phyloP scores from a whole-genome alignment of 2,888 invertebrate species.

The Phyllotreta cruciferae region DNA sequence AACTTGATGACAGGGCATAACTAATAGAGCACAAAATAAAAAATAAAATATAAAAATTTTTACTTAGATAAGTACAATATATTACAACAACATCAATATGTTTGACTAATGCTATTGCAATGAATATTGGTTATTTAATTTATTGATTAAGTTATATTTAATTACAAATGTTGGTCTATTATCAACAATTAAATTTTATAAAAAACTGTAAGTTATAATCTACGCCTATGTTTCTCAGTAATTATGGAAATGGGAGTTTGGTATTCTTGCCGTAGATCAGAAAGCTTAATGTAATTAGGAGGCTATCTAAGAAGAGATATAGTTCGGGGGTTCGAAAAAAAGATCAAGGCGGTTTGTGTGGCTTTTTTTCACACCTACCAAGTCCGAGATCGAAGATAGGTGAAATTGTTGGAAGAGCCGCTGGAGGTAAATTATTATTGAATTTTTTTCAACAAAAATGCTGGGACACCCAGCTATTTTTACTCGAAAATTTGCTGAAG shows the following conservation, averaged over 20 bases:
- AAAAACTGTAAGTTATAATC: neutral
- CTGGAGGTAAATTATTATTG: constrained; percentile 32
- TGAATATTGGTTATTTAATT: too few relatives aligned
- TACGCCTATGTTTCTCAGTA: constrained; percentile 37
- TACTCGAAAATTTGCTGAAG: constrained; percentile 5
- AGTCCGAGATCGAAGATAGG: constrained; percentile 38
- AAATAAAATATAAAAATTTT: constrained; percentile 4
- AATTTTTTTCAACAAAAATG: constrained; percentile 26
- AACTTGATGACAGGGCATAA: constrained; percentile 23
- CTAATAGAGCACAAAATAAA: constrained; percentile 24
- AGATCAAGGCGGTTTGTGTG: constrained; percentile 41
- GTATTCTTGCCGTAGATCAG: constrained; percentile 45
- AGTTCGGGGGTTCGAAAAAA: constrained; percentile 29
- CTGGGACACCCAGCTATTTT: constrained; percentile 21
- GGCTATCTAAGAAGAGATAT: constrained; percentile 26
- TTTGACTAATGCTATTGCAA: too few relatives aligned
- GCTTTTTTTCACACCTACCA: constrained; percentile 45
- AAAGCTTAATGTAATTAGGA: constrained; percentile 52
- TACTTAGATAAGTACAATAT: too few relatives aligned
- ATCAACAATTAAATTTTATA: neutral
- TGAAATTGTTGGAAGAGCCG: constrained; percentile 31
- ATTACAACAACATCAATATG: too few relatives aligned
- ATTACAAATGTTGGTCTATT: too few relatives aligned
- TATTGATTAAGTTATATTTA: too few relatives aligned
- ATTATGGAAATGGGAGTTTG: constrained; percentile 52